Evolutionary conservation across 2,888 invertebrate species (phyloP), one percentile per base, ranked within the genome.

Genomic region (Tethea ocularis): DNA sequence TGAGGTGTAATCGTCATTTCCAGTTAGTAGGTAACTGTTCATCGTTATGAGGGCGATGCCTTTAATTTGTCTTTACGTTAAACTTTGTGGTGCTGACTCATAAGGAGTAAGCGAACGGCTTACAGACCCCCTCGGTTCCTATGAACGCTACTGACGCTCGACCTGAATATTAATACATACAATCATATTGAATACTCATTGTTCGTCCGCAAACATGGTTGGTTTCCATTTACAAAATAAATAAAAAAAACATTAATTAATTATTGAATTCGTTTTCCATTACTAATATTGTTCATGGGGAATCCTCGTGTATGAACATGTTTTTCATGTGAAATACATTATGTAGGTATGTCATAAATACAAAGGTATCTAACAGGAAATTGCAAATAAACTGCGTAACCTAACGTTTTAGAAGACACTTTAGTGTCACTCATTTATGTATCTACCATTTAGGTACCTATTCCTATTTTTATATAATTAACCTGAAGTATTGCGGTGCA

Each of bases 81-180:
- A 55, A 5, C 56, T 62, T 63, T 59, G 63, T 55, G 64, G 66
- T 67, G 72, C 69, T 77, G 78, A 80, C 66, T 81, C 78, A 78
- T 64, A 66, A 82, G 81, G 75, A 79, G 80, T 78, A 79, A 79
- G 75, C 78, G 66, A 61, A 62, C 64, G 68, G 72, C 71, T 73
- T 71, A 75, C 69, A 70, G 72, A 74, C 69, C 75, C 73, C 76
- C 71, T 62, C 46, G 59, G 74, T 82, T 82, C 82, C 79, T 78
- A 80, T 78, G 77, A 82, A 77, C 71, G 64, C 53, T 29, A 53
- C 60, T 68, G 72, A 71, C 73, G 70, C 72, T 59, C 75, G 86
- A 67, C 80, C 81, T 82, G 89, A 86, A 89, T 89, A 82, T 68
- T 83, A 88, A 88, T 73, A 63, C 53, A 88, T 73, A 63, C 53